Conservation (phyloP, 30 jellyfish, hydroid and myxozoan genomes). For the Turritopsis rubra region DNA sequence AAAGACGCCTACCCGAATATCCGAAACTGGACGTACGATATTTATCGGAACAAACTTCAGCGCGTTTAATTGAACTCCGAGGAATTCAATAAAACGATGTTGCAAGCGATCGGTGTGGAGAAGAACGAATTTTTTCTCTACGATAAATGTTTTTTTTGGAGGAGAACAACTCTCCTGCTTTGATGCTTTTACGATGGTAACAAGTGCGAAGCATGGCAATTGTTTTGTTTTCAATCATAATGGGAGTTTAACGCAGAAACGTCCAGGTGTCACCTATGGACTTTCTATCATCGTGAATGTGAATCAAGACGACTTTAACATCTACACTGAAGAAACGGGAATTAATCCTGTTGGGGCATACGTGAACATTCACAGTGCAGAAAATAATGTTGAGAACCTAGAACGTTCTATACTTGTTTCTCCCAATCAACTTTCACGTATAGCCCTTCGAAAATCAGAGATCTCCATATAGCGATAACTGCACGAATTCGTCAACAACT, state of each 20-base stretch:
- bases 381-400: not conserved
- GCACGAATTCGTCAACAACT: not conserved
- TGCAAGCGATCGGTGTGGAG: slow-evolving; percentile 1
- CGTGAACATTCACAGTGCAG: slow-evolving; percentile 1
- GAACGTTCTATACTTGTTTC: not conserved
- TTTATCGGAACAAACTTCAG: not conserved
- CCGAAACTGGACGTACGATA: not conserved
- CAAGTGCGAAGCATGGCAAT: slow-evolving; percentile 17
- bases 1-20: not conserved
- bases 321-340: not conserved
- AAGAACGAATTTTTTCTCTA: not conserved
- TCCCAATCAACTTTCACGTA: slow-evolving; percentile 33
- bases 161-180: not conserved
- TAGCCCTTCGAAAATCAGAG: slow-evolving; percentile 22
- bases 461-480: slow-evolving; percentile 36
- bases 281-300: slow-evolving; percentile 16
- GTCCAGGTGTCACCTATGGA: slow-evolving; percentile 24
- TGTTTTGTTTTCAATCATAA: slow-evolving; percentile 15
- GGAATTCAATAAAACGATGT: not conserved
- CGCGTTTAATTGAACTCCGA: not conserved
- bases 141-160: not conserved
- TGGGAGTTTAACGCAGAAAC: not conserved
- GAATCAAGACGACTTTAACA: slow-evolving; percentile 14
- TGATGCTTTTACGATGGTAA: slow-evolving; percentile 1
- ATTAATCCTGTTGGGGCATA: slow-evolving; percentile 19